Evolutionary conservation across 2,888 invertebrate genomes (phyloP).

Genomic region (Fragum sueziense): DNA sequence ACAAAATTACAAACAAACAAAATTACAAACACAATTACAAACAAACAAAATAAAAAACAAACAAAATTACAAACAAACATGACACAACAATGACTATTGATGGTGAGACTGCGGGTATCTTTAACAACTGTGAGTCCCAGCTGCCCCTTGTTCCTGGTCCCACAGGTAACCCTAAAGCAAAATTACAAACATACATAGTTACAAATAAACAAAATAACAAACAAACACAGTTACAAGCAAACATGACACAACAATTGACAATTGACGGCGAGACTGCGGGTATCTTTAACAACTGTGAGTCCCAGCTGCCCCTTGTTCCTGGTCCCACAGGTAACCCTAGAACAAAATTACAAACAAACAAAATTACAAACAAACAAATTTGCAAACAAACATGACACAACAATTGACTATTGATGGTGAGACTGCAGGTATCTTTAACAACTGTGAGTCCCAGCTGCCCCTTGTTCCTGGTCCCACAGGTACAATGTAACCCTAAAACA

Average conservation of each 20-base stretch:
- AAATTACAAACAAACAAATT: too few relatives aligned
- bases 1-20: too few relatives aligned
- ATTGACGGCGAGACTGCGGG: slow-evolving; percentile 84
- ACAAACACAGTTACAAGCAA: too few relatives aligned
- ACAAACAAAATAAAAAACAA: too few relatives aligned
- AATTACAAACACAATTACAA: too few relatives aligned
- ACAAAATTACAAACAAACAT: slow-evolving; percentile 83
- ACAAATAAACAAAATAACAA: too few relatives aligned
- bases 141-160: slow-evolving; percentile 79
- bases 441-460: slow-evolving; percentile 83
- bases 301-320: slow-evolving; percentile 82
- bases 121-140: slow-evolving; percentile 83
- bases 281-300: slow-evolving; percentile 83
- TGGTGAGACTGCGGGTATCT: slow-evolving; percentile 83
- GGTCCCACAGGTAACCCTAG: slow-evolving; percentile 80
- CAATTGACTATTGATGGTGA: slow-evolving; percentile 83
- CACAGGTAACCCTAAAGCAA: slow-evolving; percentile 76
- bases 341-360: slow-evolving; percentile 23
- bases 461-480: slow-evolving; percentile 80
- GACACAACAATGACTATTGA: slow-evolving; percentile 83
- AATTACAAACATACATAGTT: too few relatives aligned
- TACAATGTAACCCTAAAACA: too few relatives aligned
- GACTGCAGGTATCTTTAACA: slow-evolving; percentile 83
- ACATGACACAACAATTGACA: slow-evolving; percentile 83
- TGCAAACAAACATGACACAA: slow-evolving; percentile 81